phyloP scores from a whole-genome alignment of 2,113 vertebrate genomes.

The Nannospalax galili region DNA sequence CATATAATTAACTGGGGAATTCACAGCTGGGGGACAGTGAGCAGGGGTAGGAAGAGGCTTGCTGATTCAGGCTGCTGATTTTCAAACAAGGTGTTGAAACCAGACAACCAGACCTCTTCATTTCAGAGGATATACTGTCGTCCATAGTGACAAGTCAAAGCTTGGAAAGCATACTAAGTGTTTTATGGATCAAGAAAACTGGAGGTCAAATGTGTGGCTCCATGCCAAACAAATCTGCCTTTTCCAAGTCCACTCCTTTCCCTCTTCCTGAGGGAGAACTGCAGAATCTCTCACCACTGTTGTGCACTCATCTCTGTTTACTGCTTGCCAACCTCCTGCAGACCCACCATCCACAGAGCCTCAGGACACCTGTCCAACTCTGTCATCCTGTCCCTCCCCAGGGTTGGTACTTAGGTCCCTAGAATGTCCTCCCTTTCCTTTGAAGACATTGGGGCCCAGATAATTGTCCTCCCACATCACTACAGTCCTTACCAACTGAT shows the following conservation, averaged over 20 bases:
- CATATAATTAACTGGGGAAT: constrained; percentile 79
- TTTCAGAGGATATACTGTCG: neutral
- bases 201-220: neutral
- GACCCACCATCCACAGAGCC: neutral
- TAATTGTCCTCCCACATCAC: neutral
- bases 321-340: neutral
- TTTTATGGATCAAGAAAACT: neutral
- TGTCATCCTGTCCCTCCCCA: neutral
- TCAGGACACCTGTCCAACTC: neutral
- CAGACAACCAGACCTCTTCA: neutral
- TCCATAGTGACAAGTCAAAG: neutral
- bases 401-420: neutral
- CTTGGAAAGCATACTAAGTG: neutral
- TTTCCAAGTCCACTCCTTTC: neutral
- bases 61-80: constrained; percentile 69
- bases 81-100: constrained; percentile 72
- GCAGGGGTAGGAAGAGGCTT: constrained; percentile 63
- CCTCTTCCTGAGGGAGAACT: neutral
- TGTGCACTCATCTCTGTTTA: neutral
- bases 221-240: neutral
- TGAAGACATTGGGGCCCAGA: neutral
- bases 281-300: neutral
- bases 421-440: neutral
- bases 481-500: neutral
- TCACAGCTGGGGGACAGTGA: constrained; percentile 73